Percentiles rank a stretch among this genome's conserved stretches.
phyloP scores from a whole-genome alignment of 92 coral and sea anemone species.

The Siderastrea siderea region DNA sequence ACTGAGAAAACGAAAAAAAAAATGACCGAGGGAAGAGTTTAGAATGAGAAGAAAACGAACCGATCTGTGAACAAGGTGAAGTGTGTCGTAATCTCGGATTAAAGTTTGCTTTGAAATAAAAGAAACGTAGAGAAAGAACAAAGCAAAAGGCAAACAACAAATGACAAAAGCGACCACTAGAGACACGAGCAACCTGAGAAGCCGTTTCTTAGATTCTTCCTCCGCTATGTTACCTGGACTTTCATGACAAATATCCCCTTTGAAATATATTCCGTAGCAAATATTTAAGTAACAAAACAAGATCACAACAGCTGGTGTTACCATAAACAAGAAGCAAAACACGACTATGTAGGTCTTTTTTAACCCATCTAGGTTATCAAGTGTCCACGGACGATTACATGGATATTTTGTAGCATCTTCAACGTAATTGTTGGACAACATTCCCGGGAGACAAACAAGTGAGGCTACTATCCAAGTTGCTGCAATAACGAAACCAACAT shows the following conservation, averaged over 20 bases:
- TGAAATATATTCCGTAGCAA: constrained; percentile 42
- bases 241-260: constrained; percentile 21
- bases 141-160: background rate
- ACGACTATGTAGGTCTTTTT: constrained; percentile 32
- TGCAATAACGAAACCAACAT: too few relatives aligned
- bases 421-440: background rate
- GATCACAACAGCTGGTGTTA: constrained; percentile 34
- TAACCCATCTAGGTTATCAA: constrained; percentile 2
- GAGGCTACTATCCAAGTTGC: constrained; percentile 11
- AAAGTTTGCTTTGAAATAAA: background rate
- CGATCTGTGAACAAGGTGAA: background rate
- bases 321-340: constrained; percentile 1
- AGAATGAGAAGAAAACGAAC: constrained; percentile 2
- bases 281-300: too few relatives aligned
- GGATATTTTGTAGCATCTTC: background rate
- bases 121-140: background rate
- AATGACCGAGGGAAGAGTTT: too few relatives aligned
- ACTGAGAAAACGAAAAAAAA: too few relatives aligned
- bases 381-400: constrained; percentile 38
- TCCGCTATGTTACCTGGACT: background rate
- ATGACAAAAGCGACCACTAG: background rate
- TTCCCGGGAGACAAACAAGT: constrained; percentile 17
- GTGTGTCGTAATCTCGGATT: background rate
- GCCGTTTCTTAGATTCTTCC: background rate
- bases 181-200: background rate